Evolutionary conservation across 2,797 vertebrate species (phyloP), one percentile per base, ranked within the genome.

Genomic region (Sebastes baramenuke): DNA sequence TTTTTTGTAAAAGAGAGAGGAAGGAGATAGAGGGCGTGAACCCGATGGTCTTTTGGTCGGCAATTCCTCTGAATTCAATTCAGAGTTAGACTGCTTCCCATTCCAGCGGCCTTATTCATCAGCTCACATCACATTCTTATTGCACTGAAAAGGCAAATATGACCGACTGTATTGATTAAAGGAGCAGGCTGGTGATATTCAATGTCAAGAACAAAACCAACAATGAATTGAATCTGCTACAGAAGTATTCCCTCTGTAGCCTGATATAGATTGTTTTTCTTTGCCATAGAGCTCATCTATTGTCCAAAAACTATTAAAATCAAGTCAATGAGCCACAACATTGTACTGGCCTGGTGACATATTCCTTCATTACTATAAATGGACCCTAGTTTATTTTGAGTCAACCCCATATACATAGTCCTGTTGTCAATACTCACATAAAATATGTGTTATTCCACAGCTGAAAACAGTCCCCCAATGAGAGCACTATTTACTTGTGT

Each of bases 1-100:
- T 93, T 90, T 94, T 93, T 91, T 86, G 84, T 91, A 87, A 93
- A 89, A 88, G 90, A 87, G 89, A 82, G 82, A 77, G 76, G 64
- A 80, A 69, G 73, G 90, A 93, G 90, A 92, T 93, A 56, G 88
- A 92, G 92, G 92, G 84, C 91, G n/a, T 80, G 89, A 90, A 91
- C 93, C 83, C 24, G 22, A 52, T 84, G 82, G 86, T 89, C 91
- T 79, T 90, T 84, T 80, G 81, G 76, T 87, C 79, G 30, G 77
- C 86, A 87, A 79, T 92, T 84, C 88, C 84, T 88, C 85, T 68
- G 80, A 91, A 93, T 91, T 79, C 88, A 91, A 92, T 91, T 94
- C 93, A 78, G 81, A 60, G 58, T 82, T 22, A 52, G 75, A 67
- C 88, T 52, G 87, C 66, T 86, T 89, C 80, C 75, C 75, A 73